Evolutionary conservation across 2,113 vertebrate species (phyloP).

Genomic region (Myanophis thanlyinensis): DNA sequence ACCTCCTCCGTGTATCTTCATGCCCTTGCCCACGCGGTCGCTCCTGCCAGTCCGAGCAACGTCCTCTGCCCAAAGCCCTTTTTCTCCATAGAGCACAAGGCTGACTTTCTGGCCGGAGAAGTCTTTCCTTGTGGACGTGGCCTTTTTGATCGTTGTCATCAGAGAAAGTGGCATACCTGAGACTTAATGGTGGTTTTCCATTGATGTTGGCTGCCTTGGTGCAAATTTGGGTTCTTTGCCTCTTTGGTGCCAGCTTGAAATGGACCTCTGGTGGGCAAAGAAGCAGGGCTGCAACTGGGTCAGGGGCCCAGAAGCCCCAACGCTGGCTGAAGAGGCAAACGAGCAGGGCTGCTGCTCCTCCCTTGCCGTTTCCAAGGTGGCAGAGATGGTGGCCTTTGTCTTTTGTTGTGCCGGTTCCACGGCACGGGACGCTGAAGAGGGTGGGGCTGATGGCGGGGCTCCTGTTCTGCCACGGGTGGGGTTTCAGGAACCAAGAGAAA

Average conservation of each 20-base stretch:
- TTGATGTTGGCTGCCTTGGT: slow-evolving; percentile 69
- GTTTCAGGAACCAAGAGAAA: slow-evolving; percentile 54
- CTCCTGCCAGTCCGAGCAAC: background rate
- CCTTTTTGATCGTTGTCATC: slow-evolving; percentile 68
- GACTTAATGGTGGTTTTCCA: slow-evolving; percentile 68
- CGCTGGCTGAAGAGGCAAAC: slow-evolving; percentile 63
- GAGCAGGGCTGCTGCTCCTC: slow-evolving; percentile 54
- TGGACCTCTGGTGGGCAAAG: slow-evolving; percentile 70
- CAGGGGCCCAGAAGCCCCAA: slow-evolving; percentile 77
- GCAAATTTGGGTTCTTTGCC: slow-evolving; percentile 60
- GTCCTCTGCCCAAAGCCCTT: background rate
- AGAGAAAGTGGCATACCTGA: slow-evolving; percentile 59
- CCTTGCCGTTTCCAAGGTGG: slow-evolving; percentile 68
- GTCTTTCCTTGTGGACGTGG: slow-evolving; percentile 61
- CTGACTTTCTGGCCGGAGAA: slow-evolving; percentile 52
- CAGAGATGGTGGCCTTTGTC: slow-evolving; percentile 80
- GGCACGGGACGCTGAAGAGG: slow-evolving; percentile 68
- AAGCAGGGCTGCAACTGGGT: slow-evolving; percentile 66
- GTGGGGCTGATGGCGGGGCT: slow-evolving; percentile 63
- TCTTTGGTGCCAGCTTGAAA: slow-evolving; percentile 72
- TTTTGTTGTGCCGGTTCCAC: slow-evolving; percentile 73
- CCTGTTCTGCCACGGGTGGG: slow-evolving; percentile 58
- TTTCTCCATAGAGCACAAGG: slow-evolving; percentile 43
- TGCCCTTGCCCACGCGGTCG: background rate
- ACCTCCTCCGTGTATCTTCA: background rate